Conservation (phyloP, 2,888 invertebrate genomes). For the Hirudinaria manillensis region DNA sequence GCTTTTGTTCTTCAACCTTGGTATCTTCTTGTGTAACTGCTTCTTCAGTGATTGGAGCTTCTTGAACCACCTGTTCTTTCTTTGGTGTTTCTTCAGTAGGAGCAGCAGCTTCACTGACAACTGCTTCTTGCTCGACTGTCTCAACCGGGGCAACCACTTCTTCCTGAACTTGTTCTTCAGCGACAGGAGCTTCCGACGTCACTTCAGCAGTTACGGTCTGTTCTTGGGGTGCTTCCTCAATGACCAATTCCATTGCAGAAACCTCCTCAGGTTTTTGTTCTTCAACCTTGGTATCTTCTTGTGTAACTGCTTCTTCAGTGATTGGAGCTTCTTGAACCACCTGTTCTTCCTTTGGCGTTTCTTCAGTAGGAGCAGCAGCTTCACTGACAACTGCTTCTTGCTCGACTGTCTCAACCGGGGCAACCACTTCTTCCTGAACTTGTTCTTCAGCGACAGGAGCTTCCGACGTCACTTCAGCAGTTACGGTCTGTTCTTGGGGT, state of each 20-base stretch:
- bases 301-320: neutral
- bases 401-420: neutral
- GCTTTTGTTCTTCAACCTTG: no score
- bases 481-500: neutral
- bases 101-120: neutral
- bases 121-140: neutral
- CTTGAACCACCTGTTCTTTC: no score
- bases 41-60: no score
- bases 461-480: neutral
- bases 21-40: no score
- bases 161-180: neutral
- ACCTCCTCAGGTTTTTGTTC: neutral
- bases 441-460: neutral
- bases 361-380: neutral
- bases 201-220: neutral
- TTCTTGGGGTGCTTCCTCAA: neutral
- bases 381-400: neutral
- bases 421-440: neutral
- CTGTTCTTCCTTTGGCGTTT: neutral
- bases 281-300: neutral
- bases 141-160: neutral
- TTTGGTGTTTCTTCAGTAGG: no score
- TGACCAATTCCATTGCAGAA: neutral
- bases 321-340: neutral
- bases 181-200: neutral